These are phyloP conservation scores for Pantelozetes paolii DNA, from an alignment of 2,888 invertebrate genomes.

Conservation along the genomic window DNA sequence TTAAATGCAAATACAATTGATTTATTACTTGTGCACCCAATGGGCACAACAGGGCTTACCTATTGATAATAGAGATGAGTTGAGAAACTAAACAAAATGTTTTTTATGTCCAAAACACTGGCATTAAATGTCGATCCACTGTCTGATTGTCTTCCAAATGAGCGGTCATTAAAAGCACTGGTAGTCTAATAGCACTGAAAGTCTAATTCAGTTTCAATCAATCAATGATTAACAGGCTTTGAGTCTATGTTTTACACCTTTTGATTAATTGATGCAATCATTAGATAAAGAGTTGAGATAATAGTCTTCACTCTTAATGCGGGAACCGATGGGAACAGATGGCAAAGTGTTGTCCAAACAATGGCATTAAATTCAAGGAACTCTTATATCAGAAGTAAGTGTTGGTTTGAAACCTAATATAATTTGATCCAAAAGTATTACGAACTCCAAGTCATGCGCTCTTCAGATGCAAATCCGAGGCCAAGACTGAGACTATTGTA, in stretches of 20 bases:
- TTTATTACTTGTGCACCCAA: neutral
- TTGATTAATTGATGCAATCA: neutral
- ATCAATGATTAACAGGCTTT: neutral
- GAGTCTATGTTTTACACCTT: neutral
- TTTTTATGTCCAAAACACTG: neutral
- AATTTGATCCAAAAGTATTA: neutral
- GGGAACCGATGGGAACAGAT: neutral
- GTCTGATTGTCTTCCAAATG: neutral
- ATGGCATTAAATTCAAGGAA: neutral
- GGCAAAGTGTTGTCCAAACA: slow-evolving; percentile 5
- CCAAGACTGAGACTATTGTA: neutral
- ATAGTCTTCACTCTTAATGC: neutral
- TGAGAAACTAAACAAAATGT: neutral
- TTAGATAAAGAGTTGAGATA: neutral
- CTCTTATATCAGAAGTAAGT: neutral
- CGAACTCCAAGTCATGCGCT: slow-evolving; percentile 7
- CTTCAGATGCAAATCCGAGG: neutral
- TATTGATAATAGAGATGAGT: neutral
- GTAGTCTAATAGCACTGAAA: neutral
- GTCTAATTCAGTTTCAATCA: neutral
- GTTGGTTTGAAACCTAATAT: neutral
- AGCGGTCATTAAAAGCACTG: neutral
- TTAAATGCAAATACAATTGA: slow-evolving; percentile 8
- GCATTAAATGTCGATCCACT: slow-evolving; percentile 19
- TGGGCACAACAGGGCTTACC: neutral